Conservation (phyloP, 2,797 vertebrate species). For the Paguma larvata region DNA sequence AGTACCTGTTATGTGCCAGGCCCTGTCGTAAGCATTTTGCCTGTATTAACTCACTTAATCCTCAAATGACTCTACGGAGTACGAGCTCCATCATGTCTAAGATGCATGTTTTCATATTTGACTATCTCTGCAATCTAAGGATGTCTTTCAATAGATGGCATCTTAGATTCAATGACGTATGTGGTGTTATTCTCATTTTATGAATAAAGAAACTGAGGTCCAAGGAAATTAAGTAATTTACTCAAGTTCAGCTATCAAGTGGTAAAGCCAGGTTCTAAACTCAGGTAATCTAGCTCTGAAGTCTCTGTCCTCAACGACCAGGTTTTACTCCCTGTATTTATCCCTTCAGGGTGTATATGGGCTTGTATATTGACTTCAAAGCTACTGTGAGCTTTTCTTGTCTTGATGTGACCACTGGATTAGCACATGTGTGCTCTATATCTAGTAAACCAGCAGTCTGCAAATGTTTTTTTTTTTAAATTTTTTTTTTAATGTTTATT, state of each 20-base stretch:
- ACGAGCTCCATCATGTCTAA: background rate
- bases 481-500: no score
- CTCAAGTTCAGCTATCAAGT: background rate
- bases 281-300: background rate
- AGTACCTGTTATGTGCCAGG: background rate
- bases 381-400: background rate
- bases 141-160: conserved; percentile 27
- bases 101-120: background rate
- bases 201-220: background rate
- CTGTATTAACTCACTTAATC: background rate
- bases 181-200: conserved; percentile 12
- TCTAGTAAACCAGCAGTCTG: background rate
- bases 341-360: background rate
- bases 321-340: background rate
- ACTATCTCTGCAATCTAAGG: background rate
- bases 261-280: background rate
- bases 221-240: conserved; percentile 36
- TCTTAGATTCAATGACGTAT: conserved; percentile 29
- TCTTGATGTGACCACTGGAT: background rate
- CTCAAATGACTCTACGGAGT: background rate
- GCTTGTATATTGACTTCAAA: conserved; percentile 8
- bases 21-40: background rate
- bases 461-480: conserved; percentile 3
- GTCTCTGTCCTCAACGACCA: background rate
- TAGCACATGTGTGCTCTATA: background rate